Evolutionary conservation across 2,888 invertebrate genomes (phyloP).

Genomic region (Eristalis pertinax): DNA sequence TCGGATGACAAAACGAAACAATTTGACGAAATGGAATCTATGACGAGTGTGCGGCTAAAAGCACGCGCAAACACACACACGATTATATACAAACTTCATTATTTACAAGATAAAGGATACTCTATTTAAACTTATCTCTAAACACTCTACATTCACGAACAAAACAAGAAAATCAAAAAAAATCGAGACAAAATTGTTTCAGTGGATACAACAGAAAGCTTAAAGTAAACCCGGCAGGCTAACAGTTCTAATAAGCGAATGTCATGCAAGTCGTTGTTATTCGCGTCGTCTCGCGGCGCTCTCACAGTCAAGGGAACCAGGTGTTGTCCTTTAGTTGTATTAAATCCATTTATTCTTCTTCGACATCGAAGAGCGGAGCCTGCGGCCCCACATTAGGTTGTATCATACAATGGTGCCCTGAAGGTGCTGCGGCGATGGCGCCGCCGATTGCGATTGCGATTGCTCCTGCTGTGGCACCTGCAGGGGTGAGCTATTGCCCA

Average conservation of each 20-base stretch:
- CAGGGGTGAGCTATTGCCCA: slow-evolving; percentile 84
- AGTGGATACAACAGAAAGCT: neutral
- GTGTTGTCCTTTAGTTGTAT: slow-evolving; percentile 73
- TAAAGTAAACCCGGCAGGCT: neutral
- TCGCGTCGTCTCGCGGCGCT: neutral
- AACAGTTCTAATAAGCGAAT: slow-evolving; percentile 54
- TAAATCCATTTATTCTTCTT: slow-evolving; percentile 83
- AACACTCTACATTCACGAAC: neutral
- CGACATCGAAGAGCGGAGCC: slow-evolving; percentile 89
- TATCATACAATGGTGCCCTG: slow-evolving; percentile 98
- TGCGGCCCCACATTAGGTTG: slow-evolving; percentile 95
- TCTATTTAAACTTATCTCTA: slow-evolving; percentile 42
- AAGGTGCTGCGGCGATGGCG: slow-evolving; percentile 85
- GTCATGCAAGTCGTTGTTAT: slow-evolving; percentile 53
- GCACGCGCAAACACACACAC: neutral
- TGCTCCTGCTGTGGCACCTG: slow-evolving; percentile 82
- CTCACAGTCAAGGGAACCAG: neutral
- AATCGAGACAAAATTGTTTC: neutral
- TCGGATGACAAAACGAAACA: slow-evolving; percentile 9
- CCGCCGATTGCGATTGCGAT: slow-evolving; percentile 78
- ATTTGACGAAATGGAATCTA: slow-evolving; percentile 11
- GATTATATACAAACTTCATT: slow-evolving; percentile 33
- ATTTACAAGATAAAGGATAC: slow-evolving; percentile 70
- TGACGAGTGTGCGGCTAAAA: slow-evolving; percentile 30
- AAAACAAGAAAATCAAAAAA: neutral